phyloP scores from a whole-genome alignment of 2,888 invertebrate genomes.

The Trachelus stipa region DNA sequence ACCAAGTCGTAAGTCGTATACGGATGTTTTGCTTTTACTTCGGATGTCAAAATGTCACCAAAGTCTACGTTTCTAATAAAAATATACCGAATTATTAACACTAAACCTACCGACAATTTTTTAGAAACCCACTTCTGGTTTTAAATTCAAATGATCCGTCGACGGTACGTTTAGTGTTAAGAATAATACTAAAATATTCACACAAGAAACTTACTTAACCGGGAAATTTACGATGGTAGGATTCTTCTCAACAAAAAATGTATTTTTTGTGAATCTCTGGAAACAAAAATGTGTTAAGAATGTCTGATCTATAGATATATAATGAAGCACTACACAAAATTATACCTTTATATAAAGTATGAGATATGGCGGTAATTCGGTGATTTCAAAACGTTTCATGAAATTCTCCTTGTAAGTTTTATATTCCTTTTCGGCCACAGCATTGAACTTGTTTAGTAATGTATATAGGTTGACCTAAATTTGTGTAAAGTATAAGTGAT shows the following conservation, averaged over 20 bases:
- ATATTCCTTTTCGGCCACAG: conserved; percentile 95
- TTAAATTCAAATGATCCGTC: no score
- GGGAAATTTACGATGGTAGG: conserved; percentile 99
- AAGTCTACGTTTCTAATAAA: conserved; percentile 91
- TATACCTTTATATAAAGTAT: conserved; percentile 91
- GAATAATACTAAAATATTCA: neutral
- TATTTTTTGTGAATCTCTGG: conserved; percentile 96
- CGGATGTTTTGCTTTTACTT: conserved; percentile 81
- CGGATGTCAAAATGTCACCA: conserved; percentile 91
- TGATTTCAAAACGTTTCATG: conserved; percentile 96
- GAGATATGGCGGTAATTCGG: conserved; percentile 91
- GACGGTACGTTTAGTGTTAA: neutral
- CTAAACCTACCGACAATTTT: no score
- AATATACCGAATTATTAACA: conserved; percentile 2
- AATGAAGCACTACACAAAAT: neutral
- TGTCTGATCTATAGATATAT: conserved; percentile 10
- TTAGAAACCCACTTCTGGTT: no score
- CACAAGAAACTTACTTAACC: conserved; percentile 81
- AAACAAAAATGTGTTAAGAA: conserved; percentile 39
- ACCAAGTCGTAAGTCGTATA: conserved; percentile 94
- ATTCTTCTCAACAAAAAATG: conserved; percentile 99
- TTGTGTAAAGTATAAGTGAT: neutral
- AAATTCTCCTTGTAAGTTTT: conserved; percentile 99
- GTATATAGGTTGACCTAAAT: conserved; percentile 90
- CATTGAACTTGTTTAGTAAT: conserved; percentile 95